Evolutionary conservation across 2,797 vertebrate species (phyloP).

Genomic region (Synaphobranchus kaupii): DNA sequence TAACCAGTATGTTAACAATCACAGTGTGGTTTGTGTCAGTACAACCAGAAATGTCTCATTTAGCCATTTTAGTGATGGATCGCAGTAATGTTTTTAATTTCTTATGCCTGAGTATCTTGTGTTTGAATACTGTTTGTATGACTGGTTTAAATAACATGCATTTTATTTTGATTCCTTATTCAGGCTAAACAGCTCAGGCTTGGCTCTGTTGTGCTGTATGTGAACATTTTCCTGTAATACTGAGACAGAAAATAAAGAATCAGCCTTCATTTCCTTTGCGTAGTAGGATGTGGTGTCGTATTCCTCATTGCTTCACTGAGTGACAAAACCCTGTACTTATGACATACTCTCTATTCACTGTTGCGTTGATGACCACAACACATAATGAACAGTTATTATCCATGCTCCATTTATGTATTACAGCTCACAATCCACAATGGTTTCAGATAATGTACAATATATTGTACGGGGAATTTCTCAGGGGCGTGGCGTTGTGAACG

Average conservation of each 20-base stretch:
- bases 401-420: neutral
- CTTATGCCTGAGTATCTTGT: neutral
- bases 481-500: too few relatives aligned
- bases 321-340: neutral
- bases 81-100: neutral
- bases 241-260: neutral
- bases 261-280: neutral
- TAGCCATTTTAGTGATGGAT: neutral
- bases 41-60: neutral
- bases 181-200: neutral
- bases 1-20: neutral
- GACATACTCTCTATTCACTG: conserved; percentile 5
- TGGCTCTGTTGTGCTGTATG: neutral
- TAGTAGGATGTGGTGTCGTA: neutral
- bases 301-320: too few relatives aligned
- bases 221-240: neutral
- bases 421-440: neutral
- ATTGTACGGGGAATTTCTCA: neutral
- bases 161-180: neutral
- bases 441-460: too few relatives aligned
- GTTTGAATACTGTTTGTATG: neutral
- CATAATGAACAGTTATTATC: neutral
- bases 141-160: neutral
- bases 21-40: neutral
- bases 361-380: neutral